Evolutionary conservation across 1,140 invertebrate genomes (phyloP).

Genomic region (Ectropis grisescens): DNA sequence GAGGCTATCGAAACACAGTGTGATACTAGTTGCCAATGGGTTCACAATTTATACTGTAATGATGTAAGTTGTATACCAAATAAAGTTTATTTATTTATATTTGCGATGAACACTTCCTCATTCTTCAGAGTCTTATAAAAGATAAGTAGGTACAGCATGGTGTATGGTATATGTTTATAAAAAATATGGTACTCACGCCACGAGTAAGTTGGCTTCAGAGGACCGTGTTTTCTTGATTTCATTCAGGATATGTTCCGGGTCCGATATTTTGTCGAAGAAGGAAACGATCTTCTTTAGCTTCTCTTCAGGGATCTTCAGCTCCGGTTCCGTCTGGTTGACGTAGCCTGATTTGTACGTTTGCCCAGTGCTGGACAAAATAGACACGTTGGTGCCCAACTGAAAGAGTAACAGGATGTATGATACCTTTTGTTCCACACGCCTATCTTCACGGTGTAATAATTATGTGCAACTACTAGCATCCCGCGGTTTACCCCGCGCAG

Average conservation of each 20-base stretch:
- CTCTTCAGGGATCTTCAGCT: constrained; percentile 31
- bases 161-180: not conserved
- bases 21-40: too few species aligned
- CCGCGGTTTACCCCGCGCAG: too few species aligned
- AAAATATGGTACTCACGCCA: not conserved
- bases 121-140: constrained; percentile 20
- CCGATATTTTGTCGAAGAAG: constrained; percentile 46
- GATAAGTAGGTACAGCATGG: constrained; percentile 5
- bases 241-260: constrained; percentile 30
- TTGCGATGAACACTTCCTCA: too few species aligned
- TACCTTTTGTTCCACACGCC: too few species aligned
- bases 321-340: constrained; percentile 43
- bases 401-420: too few species aligned
- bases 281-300: constrained; percentile 56
- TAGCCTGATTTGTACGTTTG: constrained; percentile 21
- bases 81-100: too few species aligned
- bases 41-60: too few species aligned
- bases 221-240: constrained; percentile 32
- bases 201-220: constrained; percentile 22
- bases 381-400: constrained; percentile 12
- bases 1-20: too few species aligned
- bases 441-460: too few species aligned
- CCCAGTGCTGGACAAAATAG: constrained; percentile 9
- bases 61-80: too few species aligned
- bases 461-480: too few species aligned